These are phyloP conservation scores for silkworm (Bombyx mori) DNA, from an alignment of 1,140 invertebrate genomes.

Conservation along the genomic window DNA sequence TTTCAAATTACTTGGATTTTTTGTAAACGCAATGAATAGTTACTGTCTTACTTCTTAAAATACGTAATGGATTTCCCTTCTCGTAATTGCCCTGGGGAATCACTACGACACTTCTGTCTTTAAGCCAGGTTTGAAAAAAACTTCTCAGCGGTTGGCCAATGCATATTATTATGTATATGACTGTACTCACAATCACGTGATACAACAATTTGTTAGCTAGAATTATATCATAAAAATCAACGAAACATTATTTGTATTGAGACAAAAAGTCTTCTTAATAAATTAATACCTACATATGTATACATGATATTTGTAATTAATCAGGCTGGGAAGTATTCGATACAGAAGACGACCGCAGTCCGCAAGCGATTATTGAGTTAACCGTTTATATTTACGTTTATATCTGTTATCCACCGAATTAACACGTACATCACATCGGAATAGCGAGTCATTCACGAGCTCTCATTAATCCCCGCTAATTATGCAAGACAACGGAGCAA, in stretches of 20 bases:
- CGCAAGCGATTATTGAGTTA: not conserved
- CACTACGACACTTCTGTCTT: too few species aligned
- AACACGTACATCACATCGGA: slow-evolving; percentile 11
- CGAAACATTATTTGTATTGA: not conserved
- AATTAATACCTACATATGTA: not conserved
- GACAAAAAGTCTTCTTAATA: not conserved
- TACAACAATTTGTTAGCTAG: too few species aligned
- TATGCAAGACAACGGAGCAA: slow-evolving; percentile 53
- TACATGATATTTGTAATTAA: not conserved
- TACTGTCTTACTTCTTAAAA: too few species aligned
- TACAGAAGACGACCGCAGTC: not conserved
- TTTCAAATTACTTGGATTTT: too few species aligned
- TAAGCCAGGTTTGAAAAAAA: too few species aligned
- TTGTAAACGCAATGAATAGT: too few species aligned
- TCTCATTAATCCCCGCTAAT: slow-evolving; percentile 63
- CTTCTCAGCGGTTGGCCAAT: too few species aligned
- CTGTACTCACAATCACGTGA: too few species aligned
- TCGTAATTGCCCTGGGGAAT: too few species aligned
- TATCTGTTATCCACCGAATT: not conserved
- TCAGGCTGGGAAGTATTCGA: not conserved
- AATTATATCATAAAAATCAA: too few species aligned
- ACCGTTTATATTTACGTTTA: not conserved
- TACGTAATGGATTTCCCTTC: too few species aligned
- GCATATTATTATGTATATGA: too few species aligned
- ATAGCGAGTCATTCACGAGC: slow-evolving; percentile 51